A percentile compares a stretch with the other conserved stretches of the same genome.
Conservation (phyloP, 2,888 invertebrate genomes). For the Agrypnus murinus region DNA sequence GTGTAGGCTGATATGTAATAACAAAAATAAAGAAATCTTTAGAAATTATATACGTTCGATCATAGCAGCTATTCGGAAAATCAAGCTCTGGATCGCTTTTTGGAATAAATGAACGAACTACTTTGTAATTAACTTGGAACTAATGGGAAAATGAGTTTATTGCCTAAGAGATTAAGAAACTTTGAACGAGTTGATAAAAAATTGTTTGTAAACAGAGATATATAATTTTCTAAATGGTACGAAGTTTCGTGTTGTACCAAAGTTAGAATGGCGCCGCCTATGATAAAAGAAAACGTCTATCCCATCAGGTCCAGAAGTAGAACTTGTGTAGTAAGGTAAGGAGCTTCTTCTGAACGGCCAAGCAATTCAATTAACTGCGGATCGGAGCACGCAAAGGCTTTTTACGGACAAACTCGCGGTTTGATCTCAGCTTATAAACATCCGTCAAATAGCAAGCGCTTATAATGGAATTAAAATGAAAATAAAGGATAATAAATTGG, state of each 20-base stretch:
- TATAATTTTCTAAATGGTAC: neutral
- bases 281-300: conserved; percentile 12
- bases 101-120: too few relatives aligned
- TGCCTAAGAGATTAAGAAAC: too few relatives aligned
- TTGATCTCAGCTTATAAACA: conserved; percentile 37
- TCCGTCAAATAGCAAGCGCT: conserved; percentile 37
- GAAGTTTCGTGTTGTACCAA: neutral
- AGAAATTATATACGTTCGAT: neutral
- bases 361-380: conserved; percentile 45
- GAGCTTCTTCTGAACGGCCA: conserved; percentile 37
- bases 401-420: conserved; percentile 21
- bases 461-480: conserved; percentile 31
- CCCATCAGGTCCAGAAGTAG: conserved; percentile 24
- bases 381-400: conserved; percentile 40
- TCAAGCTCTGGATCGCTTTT: too few relatives aligned
- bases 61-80: neutral
- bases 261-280: conserved; percentile 6
- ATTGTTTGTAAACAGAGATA: too few relatives aligned
- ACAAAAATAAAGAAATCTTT: too few relatives aligned
- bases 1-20: neutral
- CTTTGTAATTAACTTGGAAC: too few relatives aligned
- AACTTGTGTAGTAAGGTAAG: conserved; percentile 21
- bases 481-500: conserved; percentile 29
- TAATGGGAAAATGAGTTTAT: too few relatives aligned
- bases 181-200: too few relatives aligned